These are phyloP conservation scores for Cirrhinus molitorella DNA, from an alignment of 2,797 vertebrate genomes.

Conservation along the genomic window DNA sequence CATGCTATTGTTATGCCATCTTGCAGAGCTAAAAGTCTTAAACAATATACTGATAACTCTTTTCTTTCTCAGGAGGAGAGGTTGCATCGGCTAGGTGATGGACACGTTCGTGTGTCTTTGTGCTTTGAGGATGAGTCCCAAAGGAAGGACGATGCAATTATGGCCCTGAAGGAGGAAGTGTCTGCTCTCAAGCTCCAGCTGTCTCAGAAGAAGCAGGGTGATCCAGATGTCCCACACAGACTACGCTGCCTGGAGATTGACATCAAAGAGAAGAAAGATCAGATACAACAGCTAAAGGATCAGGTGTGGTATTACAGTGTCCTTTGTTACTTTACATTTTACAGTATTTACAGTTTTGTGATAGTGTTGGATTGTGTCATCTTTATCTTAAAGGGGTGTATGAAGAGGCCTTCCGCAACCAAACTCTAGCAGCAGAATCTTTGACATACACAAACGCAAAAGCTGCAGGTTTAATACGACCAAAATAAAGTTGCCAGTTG, in stretches of 20 bases:
- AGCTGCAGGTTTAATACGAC: too few relatives aligned
- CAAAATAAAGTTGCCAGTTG: background rate
- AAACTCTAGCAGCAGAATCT: background rate
- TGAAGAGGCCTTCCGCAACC: background rate
- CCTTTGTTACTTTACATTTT: background rate
- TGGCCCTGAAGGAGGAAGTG: slow-evolving; percentile 72
- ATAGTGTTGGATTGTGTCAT: slow-evolving; percentile 80
- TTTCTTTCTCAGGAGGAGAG: slow-evolving; percentile 72
- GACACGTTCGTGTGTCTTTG: slow-evolving; percentile 60
- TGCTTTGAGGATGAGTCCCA: slow-evolving; percentile 69
- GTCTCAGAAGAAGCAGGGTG: slow-evolving; percentile 54
- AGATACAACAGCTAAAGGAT: slow-evolving; percentile 78
- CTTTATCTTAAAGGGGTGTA: background rate
- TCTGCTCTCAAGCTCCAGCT: slow-evolving; percentile 68
- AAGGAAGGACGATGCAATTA: slow-evolving; percentile 72
- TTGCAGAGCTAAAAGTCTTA: background rate
- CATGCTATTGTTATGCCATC: background rate
- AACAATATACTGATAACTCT: background rate
- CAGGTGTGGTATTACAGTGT: slow-evolving; percentile 71
- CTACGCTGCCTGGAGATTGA: slow-evolving; percentile 65
- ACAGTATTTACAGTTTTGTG: background rate
- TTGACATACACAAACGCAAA: background rate
- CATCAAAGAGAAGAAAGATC: slow-evolving; percentile 68
- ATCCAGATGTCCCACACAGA: slow-evolving; percentile 63
- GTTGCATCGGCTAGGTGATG: slow-evolving; percentile 66